Base-by-base conservation (phyloP, 2,888 invertebrate genomes). In the Aporophyla lueneburgensis region DNA sequence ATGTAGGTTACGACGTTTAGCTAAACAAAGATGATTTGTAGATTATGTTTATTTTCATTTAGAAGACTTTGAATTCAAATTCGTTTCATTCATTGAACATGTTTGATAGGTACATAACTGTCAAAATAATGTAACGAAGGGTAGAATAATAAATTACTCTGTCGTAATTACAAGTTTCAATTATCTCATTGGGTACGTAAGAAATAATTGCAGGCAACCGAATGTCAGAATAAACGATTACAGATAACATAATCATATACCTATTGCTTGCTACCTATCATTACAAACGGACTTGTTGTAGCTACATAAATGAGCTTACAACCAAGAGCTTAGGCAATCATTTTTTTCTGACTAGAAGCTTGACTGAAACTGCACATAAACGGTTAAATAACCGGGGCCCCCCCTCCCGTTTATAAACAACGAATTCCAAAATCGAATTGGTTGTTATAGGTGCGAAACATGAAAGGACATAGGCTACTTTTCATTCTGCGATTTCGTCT, bases 1-100 rank as follows among this genome's bases (percentile, higher is more conserved):
- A 68, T 10, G 51, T 84, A 59, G 80, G 80, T 84, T 73, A 70
- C 24, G n/a, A 49, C n/a, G 80, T 74, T 56, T 63, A 68, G 21
- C 16, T 59, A 62, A 54, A 62, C 27, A 74, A 62, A 58, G 24
- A 58, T 67, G n/a, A 33, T 56, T 43, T 46, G 21, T 19, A 49
- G 16, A 24, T 51, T n/a, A n/a, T 4, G 14, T 53, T 24, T 53
- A 16, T 53, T 46, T 19, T 5, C 9, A 33, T 51, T 51, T 59
- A 33, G 5, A 33, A 73, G 2, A 40, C 49, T 14, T 54, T 5
- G 24, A 51, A 27, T 27, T n/a, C 2, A n/a, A 43, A 61, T 61
- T n/a, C 0, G n/a, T 51, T 27, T 43, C 1, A n/a, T n/a, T 54
- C 0, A 12, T n/a, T 40, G 4, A 19, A 67, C 40, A n/a, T 40